Percentiles rank a stretch among this genome's conserved stretches.
phyloP scores from a whole-genome alignment of 2,888 invertebrate species.

The Diplolepis rosae region DNA sequence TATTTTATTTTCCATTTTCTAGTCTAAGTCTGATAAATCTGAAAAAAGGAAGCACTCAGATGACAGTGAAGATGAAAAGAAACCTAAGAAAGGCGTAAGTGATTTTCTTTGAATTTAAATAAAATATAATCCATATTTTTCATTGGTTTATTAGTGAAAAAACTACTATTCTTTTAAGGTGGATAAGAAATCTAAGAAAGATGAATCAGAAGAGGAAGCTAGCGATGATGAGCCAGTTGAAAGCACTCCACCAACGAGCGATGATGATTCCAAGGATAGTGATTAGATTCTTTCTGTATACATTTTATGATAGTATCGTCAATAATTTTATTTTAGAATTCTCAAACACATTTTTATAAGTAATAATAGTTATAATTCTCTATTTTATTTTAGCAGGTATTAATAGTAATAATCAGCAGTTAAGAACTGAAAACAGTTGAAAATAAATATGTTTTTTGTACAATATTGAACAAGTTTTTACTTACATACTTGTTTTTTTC shows the following conservation, averaged over 20 bases:
- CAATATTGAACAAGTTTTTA: not conserved
- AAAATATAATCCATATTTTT: not conserved
- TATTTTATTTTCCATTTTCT: not conserved
- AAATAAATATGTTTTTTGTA: not conserved
- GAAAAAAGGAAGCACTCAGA: slow-evolving; percentile 35
- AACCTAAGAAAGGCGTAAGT: slow-evolving; percentile 41
- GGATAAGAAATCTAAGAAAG: slow-evolving; percentile 65
- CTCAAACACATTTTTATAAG: not conserved
- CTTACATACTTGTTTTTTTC: not conserved
- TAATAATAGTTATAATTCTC: not conserved
- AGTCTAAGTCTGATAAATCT: slow-evolving; percentile 9
- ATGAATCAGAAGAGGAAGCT: slow-evolving; percentile 80
- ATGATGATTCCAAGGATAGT: slow-evolving; percentile 22
- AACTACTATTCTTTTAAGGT: slow-evolving; percentile 4
- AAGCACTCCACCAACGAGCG: slow-evolving; percentile 32
- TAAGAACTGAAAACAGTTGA: not conserved
- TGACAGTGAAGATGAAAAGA: slow-evolving; percentile 43
- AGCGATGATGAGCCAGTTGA: slow-evolving; percentile 80
- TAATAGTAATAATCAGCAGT: not conserved
- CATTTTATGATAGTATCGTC: not conserved
- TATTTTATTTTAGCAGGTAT: not conserved
- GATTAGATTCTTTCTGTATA: not conserved
- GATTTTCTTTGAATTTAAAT: slow-evolving; percentile 31
- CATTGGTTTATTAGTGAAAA: too few species aligned
- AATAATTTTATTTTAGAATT: not conserved